These are phyloP conservation scores for Cercopithecus diana DNA, from an alignment of 2,797 vertebrate species.

Conservation along the genomic window DNA sequence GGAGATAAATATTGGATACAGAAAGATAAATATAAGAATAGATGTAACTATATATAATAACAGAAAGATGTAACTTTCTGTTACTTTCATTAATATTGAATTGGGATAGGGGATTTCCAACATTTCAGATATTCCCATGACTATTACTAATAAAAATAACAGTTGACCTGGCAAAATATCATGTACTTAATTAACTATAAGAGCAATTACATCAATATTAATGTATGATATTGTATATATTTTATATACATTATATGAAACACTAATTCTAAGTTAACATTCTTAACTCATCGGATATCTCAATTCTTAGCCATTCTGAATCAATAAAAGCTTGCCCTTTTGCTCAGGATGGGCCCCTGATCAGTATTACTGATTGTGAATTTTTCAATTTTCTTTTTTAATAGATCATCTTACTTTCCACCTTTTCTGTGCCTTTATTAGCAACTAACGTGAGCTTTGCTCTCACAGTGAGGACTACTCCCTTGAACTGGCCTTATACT, in stretches of 20 bases:
- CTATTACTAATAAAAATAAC: neutral
- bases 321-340: constrained; percentile 47
- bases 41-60: neutral
- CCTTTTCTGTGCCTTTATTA: neutral
- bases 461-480: neutral
- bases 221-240: neutral
- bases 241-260: neutral
- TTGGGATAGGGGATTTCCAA: neutral
- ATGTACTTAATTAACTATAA: constrained; percentile 4
- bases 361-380: constrained; percentile 56
- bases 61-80: neutral
- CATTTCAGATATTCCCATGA: neutral
- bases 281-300: constrained; percentile 30
- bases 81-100: constrained; percentile 1
- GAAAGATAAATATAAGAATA: neutral
- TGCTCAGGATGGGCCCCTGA: neutral
- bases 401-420: neutral
- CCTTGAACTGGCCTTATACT: neutral
- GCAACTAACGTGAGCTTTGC: neutral
- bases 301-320: constrained; percentile 24
- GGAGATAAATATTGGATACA: neutral
- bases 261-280: constrained; percentile 35
- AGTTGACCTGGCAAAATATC: neutral
- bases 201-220: neutral
- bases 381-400: constrained; percentile 14